Evolutionary conservation across 37 sponge, comb jelly and placozoan species (phyloP), one percentile per base, ranked within the genome.

Genomic region (Lycopodina hypogea): DNA sequence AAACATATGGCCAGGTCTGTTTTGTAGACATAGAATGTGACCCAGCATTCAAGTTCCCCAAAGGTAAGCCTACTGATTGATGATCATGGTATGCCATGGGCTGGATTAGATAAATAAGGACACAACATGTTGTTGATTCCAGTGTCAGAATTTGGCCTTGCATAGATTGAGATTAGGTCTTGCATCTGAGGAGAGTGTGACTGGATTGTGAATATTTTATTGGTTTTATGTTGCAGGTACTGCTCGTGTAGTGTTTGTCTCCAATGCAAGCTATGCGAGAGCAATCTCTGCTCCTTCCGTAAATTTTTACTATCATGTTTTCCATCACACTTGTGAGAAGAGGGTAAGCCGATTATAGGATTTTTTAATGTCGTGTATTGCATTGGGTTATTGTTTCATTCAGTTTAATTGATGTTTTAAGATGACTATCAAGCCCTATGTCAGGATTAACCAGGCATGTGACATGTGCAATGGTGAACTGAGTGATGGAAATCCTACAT

Each of bases 381-480:
- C 7, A 72, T 4, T 6, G n/a, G 12, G 15, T n/a, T 59, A 23
- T 3, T 17, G 28, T 28, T 59, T 6, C 60, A 59, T 17, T 59
- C 18, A 23, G 2, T 15, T 35, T 66, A 66, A 66, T 66, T 15
- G 21, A 32, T 22, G 33, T 41, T 38, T 32, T 51, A 83, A 96
- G 97, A 94, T 98, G 42, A 96, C 95, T 69, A 89, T 98, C 51
- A 98, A 98, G 80, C 99, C 99, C 11, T 98, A 95, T 80, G 99
- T 98, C 17, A 75, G 95, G 40, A 96, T 95, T 71, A 96, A 98
- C 79, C 96, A 95, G 84, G 65, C 93, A 57, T 98, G 99, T 79
- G 99, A 98, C 58, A 92, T 95, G 60, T 98, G 99, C 68, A 84
- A 88, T 72, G 99, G 99, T 2, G 83, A 88, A 1, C 93, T 90